Evolutionary conservation across 30 jellyfish, hydroid and myxozoan genomes (phyloP), one percentile per base, ranked within the genome.

Genomic region (Chrysaora quinquecirrha): DNA sequence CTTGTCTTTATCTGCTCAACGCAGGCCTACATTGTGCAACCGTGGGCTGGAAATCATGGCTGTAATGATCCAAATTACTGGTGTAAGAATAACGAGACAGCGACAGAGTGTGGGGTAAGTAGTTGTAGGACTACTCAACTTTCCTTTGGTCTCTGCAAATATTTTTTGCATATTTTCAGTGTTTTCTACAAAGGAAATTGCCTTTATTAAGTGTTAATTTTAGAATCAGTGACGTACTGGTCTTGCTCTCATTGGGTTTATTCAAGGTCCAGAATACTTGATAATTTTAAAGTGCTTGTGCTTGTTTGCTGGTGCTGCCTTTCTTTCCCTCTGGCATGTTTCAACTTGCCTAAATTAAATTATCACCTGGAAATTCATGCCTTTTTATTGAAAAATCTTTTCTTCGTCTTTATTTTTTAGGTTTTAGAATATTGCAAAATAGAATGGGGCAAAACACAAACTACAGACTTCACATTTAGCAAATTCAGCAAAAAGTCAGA

Each of bases 61-160:
- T 64, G 90, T 46, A 62, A 82, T 34, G 80, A 80, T 31, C 97
- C 97, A 12, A 34, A 49, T 0, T 74, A 60, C 49, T 89, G 97
- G 97, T 89, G 97, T 86, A 34, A 67, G 52, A 83, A 71, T 49
- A 67, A 30, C 47, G 95, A 58, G 18, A 82, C 71, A 11, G 97
- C 97, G 20, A 78, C 67, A 52, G 76, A 73, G 47, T 89, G 97
- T 22, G 95, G 92, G 82, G 97, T 76, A 75, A n/a, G n/a, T n/a
- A n/a, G n/a, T n/a, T n/a, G n/a, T n/a, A n/a, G n/a, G n/a, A n/a
- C n/a, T n/a, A n/a, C n/a, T n/a, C n/a, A n/a, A n/a, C n/a, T n/a
- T n/a, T n/a, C n/a, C n/a, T n/a, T n/a, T n/a, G n/a, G n/a, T n/a
- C n/a, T n/a, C n/a, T n/a, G n/a, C n/a, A n/a, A n/a, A n/a, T n/a